These are phyloP conservation scores for Poeciliopsis turrubarensis DNA, from an alignment of 2,113 vertebrate species.

Conservation along the genomic window DNA sequence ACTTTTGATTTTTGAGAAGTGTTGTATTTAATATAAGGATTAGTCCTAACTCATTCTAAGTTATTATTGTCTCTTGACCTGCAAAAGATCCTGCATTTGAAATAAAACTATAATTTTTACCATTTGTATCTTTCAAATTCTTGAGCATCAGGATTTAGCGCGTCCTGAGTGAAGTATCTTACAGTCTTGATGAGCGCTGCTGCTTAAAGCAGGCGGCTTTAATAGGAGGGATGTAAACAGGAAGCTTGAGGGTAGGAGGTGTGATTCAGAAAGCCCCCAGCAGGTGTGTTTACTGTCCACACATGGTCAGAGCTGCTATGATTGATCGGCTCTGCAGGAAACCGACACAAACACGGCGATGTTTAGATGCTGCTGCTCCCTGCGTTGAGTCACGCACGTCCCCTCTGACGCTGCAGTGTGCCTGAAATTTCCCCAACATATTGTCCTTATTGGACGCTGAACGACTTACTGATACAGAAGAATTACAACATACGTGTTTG, in stretches of 20 bases:
- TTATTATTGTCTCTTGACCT: neutral
- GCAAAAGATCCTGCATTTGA: neutral
- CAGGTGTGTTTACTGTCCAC: constrained; percentile 29
- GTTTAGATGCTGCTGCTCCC: constrained; percentile 7
- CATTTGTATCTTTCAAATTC: neutral
- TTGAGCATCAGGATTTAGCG: neutral
- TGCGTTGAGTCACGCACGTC: constrained; percentile 3
- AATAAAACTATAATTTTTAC: neutral
- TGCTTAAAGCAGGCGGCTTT: neutral
- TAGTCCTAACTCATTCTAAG: no score
- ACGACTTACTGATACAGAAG: neutral
- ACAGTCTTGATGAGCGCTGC: neutral
- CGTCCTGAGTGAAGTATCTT: neutral
- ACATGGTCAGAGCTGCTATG: constrained; percentile 20
- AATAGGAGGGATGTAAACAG: neutral
- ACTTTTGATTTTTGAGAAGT: neutral
- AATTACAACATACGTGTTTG: neutral
- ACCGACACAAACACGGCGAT: neutral
- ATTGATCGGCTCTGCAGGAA: constrained; percentile 28
- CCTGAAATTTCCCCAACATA: neutral
- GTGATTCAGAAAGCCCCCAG: constrained; percentile 5
- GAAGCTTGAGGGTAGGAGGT: neutral
- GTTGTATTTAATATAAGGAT: neutral
- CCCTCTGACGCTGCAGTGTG: neutral
- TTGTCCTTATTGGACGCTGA: neutral